phyloP scores from a whole-genome alignment of 2,797 vertebrate species.

The Zalophus californianus region DNA sequence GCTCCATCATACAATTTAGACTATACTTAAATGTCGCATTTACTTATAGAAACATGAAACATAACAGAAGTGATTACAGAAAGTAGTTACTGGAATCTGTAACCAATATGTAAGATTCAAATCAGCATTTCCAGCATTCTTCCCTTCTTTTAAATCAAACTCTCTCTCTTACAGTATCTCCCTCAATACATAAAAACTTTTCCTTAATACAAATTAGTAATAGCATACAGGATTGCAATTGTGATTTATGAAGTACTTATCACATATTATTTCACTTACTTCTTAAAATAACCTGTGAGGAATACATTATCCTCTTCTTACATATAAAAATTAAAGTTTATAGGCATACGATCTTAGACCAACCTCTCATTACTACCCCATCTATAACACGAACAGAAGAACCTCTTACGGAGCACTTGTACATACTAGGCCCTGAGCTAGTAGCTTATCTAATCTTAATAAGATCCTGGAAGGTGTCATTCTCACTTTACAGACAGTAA shows the following conservation, averaged over 20 bases:
- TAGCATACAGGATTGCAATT: not conserved
- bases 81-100: not conserved
- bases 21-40: not conserved
- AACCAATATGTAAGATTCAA: not conserved
- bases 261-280: not conserved
- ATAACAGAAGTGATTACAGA: slow-evolving; percentile 27
- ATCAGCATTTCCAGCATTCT: slow-evolving; percentile 36
- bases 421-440: not conserved
- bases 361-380: not conserved
- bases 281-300: not conserved
- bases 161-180: not conserved
- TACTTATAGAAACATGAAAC: slow-evolving; percentile 33
- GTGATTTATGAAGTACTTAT: slow-evolving; percentile 15
- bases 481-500: not conserved
- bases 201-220: slow-evolving; percentile 18
- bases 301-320: not conserved
- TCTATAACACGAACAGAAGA: not conserved
- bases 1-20: slow-evolving; percentile 34
- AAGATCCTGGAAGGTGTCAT: not conserved
- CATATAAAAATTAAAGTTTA: not conserved
- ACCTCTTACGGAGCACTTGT: not conserved
- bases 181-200: not conserved
- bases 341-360: not conserved
- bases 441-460: not conserved
- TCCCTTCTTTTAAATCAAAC: slow-evolving; percentile 11